Evolutionary conservation across 2,797 vertebrate genomes (phyloP).

Genomic region (Buphagus erythrorhynchus): DNA sequence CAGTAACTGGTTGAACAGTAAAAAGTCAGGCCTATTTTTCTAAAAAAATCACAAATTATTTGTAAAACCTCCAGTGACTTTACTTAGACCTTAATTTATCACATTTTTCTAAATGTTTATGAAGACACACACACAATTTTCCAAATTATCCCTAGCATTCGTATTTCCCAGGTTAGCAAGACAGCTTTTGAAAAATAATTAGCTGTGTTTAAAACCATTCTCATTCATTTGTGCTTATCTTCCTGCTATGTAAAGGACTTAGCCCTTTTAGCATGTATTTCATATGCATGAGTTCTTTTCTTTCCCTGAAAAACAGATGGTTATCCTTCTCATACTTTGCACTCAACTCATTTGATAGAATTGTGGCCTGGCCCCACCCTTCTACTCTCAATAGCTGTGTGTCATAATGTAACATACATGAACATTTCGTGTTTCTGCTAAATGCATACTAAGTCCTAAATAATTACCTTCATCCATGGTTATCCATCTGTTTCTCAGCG

Average conservation of each 20-base stretch:
- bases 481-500: slow-evolving; percentile 10
- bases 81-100: not conserved
- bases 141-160: not conserved
- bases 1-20: not conserved
- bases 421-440: not conserved
- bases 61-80: not conserved
- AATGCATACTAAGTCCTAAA: not conserved
- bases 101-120: not conserved
- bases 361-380: not conserved
- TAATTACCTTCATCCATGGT: slow-evolving; percentile 75
- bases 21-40: not conserved
- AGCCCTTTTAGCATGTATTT: not conserved
- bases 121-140: not conserved
- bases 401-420: not conserved
- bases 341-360: slow-evolving; percentile 9
- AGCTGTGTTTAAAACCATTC: not conserved
- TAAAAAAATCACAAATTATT: not conserved
- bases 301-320: not conserved
- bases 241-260: not conserved
- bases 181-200: not conserved
- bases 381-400: not conserved
- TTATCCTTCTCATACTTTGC: not conserved
- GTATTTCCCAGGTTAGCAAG: not conserved
- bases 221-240: not conserved
- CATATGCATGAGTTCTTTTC: not conserved